Conservation (phyloP, 2,888 invertebrate species). For the Hemistola chrysoprasaria region DNA sequence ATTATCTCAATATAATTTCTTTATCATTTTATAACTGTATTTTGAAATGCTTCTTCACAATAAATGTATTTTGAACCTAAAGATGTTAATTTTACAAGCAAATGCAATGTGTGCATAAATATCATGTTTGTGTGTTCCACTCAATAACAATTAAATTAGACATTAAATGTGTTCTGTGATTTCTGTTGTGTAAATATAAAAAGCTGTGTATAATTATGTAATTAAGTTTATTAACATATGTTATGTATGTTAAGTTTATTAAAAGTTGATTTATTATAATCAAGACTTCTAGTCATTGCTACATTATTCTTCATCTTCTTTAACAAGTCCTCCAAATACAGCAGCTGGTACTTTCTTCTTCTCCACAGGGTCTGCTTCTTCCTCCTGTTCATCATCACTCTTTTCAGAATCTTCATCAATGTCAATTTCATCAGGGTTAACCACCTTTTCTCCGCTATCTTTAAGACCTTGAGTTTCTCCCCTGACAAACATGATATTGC, state of each 20-base stretch:
- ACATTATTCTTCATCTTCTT: slow-evolving; percentile 43
- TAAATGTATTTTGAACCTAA: slow-evolving; percentile 16
- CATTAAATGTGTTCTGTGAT: slow-evolving; percentile 60
- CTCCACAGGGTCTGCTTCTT: slow-evolving; percentile 89
- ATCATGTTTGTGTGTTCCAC: slow-evolving; percentile 15
- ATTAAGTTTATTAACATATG: slow-evolving; percentile 60
- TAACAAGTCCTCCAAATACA: slow-evolving; percentile 92
- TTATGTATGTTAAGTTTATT: no score
- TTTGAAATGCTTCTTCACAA: slow-evolving; percentile 8
- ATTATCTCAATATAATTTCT: no score
- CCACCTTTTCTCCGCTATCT: slow-evolving; percentile 85
- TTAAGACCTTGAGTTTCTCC: slow-evolving; percentile 91
- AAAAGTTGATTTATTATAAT: slow-evolving; percentile 55
- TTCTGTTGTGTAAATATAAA: slow-evolving; percentile 66
- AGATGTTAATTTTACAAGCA: slow-evolving; percentile 7
- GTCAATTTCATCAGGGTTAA: slow-evolving; percentile 94
- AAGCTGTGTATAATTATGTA: slow-evolving; percentile 54
- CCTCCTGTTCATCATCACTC: slow-evolving; percentile 83
- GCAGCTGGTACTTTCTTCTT: slow-evolving; percentile 93
- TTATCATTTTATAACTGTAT: slow-evolving; percentile 9
- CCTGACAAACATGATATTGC: slow-evolving; percentile 92
- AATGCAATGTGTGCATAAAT: slow-evolving; percentile 5
- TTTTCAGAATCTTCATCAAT: slow-evolving; percentile 89
- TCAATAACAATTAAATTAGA: slow-evolving; percentile 27
- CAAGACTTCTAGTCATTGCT: slow-evolving; percentile 6